Conservation (phyloP, 2,888 invertebrate species). For the Hemaris fuciformis region DNA sequence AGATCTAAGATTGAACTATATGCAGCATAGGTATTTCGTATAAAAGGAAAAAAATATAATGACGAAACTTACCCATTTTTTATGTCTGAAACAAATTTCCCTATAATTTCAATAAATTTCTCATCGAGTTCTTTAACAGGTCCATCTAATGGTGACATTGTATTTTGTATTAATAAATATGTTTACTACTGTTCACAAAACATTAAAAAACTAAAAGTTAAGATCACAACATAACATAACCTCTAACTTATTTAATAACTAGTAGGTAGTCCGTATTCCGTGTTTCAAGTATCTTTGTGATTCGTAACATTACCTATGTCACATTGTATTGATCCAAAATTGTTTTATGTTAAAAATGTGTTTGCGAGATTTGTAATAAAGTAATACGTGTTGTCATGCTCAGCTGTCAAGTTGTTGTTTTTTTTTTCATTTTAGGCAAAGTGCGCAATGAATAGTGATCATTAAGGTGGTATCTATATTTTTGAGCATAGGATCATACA, state of each 20-base stretch:
- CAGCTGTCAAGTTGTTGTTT: not conserved
- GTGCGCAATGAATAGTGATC: too few species aligned
- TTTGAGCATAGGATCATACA: too few species aligned
- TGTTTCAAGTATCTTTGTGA: not conserved
- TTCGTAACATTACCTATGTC: not conserved
- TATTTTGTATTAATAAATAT: not conserved
- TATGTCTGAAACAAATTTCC: conserved; percentile 25
- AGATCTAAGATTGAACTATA: too few species aligned
- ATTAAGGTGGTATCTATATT: too few species aligned
- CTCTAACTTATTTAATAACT: too few species aligned
- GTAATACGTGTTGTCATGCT: not conserved
- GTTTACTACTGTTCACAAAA: not conserved
- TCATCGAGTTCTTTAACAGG: conserved; percentile 17
- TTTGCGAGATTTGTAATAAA: not conserved
- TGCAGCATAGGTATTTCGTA: too few species aligned
- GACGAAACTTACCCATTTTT: conserved; percentile 48
- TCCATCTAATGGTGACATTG: conserved; percentile 10
- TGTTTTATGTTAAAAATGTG: not conserved
- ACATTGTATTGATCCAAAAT: not conserved
- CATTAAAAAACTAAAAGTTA: too few species aligned
- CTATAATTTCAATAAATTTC: conserved; percentile 21
- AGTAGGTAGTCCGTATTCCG: too few species aligned
- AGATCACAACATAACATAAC: not conserved
- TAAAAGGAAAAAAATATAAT: too few species aligned
- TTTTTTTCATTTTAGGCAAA: not conserved